Evolutionary conservation across 1,140 invertebrate species (phyloP), one percentile per base, ranked within the genome.

Genomic region (Caenorhabditis brenneri): DNA sequence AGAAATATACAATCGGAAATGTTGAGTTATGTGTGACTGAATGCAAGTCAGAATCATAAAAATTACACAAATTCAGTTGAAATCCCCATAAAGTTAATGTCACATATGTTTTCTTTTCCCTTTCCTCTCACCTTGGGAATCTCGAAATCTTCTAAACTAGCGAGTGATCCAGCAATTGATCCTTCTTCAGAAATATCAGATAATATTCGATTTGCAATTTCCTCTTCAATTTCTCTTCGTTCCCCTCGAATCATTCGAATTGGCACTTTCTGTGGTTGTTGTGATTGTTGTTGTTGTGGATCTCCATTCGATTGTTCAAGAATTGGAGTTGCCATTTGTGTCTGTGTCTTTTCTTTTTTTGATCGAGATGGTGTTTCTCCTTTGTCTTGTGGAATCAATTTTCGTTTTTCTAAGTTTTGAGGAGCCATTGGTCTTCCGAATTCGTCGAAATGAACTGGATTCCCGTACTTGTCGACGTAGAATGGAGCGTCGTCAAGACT

Each of bases 211-310:
- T 89, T 89, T 1, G 89, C 89, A 31, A 89, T 86, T 79, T 89
- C 87, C 42, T 89, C 88, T 60, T 89, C 88, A 49, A 90, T 90
- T 51, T 88, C 85, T 31, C 89, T 84, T 49, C 86, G 82, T 79
- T 89, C 89, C 22, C 89, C 89, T 12, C 90, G 74, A 24, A 90
- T 88, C 81, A 90, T 85, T 84, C 88, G 53, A 29, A 91, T 74
- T 22, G 87, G 87, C 7, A 87, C 79, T 31, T 74, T 85, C 79
- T 85, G 69, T n/a, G 15, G 36, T n/a, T 53, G 46, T 29, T 79
- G 24, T 24, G 24, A 51, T 31, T 80, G 51, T 31, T 53, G 46
- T 39, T 78, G 10, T 53, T 42, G 39, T 42, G 39, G 12, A 42
- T 46, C 69, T 55, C 42, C 42, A 24, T 69, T 74, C 60, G 83